Conservation (phyloP, 2,888 invertebrate species). For the Xanthia icteritia region DNA sequence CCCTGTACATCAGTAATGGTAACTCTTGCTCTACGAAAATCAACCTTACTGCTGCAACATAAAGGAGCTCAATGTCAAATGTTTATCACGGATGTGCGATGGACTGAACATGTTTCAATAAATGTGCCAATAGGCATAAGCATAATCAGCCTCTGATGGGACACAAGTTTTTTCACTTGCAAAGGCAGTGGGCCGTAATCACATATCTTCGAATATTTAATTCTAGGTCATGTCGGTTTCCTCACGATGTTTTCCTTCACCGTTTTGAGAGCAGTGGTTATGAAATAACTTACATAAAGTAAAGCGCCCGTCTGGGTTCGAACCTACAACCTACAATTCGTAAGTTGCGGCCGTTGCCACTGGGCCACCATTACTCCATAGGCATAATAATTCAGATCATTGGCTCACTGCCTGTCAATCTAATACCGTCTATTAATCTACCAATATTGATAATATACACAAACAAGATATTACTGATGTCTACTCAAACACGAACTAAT, state of each 20-base stretch:
- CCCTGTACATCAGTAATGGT: too few species aligned
- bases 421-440: background rate
- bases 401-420: background rate
- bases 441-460: background rate
- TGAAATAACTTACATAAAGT: background rate
- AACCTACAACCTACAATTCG: background rate
- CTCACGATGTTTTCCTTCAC: background rate
- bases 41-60: background rate
- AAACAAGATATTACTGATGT: background rate
- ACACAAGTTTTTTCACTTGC: too few species aligned
- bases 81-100: background rate
- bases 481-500: conserved; percentile 21
- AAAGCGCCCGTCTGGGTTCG: background rate
- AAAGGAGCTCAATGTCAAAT: too few species aligned
- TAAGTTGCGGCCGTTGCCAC: background rate
- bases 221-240: background rate
- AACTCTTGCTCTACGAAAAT: too few species aligned
- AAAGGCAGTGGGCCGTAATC: too few species aligned
- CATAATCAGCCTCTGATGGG: background rate
- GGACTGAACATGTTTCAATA: background rate
- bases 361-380: background rate
- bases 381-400: background rate
- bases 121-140: background rate
- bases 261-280: background rate
- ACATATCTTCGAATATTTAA: background rate